phyloP scores from a whole-genome alignment of 2,113 vertebrate genomes.

The Gracilinanus agilis region DNA sequence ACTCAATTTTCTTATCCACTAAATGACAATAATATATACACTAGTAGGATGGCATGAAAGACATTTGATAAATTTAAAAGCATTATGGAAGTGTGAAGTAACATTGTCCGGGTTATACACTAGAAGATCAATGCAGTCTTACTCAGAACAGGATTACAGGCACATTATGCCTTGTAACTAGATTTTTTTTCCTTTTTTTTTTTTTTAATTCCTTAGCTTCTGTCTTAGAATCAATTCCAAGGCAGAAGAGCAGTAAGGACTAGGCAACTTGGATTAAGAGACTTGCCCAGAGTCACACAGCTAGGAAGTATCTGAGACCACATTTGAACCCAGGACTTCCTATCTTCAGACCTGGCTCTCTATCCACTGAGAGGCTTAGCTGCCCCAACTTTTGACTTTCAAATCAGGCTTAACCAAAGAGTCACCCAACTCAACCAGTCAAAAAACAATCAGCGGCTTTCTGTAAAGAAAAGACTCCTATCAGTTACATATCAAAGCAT shows the following conservation, averaged over 20 bases:
- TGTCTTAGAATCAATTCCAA: too few relatives aligned
- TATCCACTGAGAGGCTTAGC: too few relatives aligned
- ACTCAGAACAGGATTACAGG: neutral
- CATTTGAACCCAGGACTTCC: too few relatives aligned
- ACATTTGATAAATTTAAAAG: neutral
- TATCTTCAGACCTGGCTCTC: too few relatives aligned
- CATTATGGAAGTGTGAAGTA: neutral
- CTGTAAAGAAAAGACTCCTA: neutral
- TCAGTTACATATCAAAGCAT: too few relatives aligned
- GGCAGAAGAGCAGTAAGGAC: too few relatives aligned
- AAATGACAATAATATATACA: neutral
- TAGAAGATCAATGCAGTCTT: neutral
- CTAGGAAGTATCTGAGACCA: too few relatives aligned
- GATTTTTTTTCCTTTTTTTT: too few relatives aligned
- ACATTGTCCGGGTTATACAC: neutral
- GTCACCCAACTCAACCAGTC: neutral
- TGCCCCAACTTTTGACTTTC: neutral
- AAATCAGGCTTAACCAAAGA: neutral
- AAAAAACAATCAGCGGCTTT: neutral
- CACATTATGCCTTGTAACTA: neutral
- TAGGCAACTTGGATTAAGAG: too few relatives aligned
- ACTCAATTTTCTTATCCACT: neutral
- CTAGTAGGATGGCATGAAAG: neutral
- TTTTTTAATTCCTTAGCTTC: too few relatives aligned
- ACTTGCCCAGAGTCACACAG: too few relatives aligned